Conservation (phyloP, 2,797 vertebrate genomes). For the Brachyalestes nurse region DNA sequence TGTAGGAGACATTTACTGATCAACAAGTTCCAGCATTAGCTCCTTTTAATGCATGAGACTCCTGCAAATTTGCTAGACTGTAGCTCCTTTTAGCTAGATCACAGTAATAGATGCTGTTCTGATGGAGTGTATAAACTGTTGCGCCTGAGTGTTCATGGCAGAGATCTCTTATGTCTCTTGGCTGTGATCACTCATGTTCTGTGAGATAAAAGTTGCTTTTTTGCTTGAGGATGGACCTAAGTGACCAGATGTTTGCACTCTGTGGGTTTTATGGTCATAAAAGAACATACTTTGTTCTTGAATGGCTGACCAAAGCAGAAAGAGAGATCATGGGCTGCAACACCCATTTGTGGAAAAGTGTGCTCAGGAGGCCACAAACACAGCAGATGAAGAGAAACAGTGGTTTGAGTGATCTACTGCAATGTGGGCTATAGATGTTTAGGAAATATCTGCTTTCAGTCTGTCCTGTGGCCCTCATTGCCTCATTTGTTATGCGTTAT, state of each 20-base stretch:
- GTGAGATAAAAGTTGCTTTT: neutral
- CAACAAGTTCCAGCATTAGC: neutral
- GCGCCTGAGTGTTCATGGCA: neutral
- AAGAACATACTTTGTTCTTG: neutral
- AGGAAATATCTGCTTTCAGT: neutral
- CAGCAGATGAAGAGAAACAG: neutral
- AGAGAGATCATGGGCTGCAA: neutral
- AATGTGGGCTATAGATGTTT: neutral
- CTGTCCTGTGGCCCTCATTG: neutral
- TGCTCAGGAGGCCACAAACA: neutral
- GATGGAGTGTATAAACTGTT: constrained; percentile 11
- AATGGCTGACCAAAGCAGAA: neutral
- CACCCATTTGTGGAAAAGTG: neutral
- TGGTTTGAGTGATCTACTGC: neutral
- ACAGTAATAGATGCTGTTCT: constrained; percentile 49
- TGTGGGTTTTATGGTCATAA: constrained; percentile 15
- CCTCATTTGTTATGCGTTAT: neutral
- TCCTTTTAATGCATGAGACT: constrained; percentile 20
- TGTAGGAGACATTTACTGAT: constrained; percentile 47
- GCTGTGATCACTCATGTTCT: neutral
- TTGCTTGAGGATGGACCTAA: neutral
- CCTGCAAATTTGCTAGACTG: constrained; percentile 62
- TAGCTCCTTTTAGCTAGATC: constrained; percentile 56
- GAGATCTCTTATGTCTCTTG: neutral
- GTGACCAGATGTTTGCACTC: neutral